A percentile compares a stretch with the other conserved stretches of the same genome.
Conservation (phyloP, 2,888 invertebrate genomes). For the Macrophya annulata region DNA sequence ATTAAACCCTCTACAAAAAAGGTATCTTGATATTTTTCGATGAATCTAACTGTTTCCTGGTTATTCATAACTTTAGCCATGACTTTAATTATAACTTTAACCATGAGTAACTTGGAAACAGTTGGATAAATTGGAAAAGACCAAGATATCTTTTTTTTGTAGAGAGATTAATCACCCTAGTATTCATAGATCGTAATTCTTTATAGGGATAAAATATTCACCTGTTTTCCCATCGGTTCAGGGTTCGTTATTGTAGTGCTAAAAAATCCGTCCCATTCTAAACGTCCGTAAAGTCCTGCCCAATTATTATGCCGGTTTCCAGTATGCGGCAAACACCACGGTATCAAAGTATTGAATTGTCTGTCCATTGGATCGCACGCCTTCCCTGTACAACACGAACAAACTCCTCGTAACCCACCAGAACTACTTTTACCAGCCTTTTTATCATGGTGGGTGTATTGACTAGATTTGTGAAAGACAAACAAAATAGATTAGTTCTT, state of each 20-base stretch:
- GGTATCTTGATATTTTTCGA: too few relatives aligned
- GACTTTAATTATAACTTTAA: too few relatives aligned
- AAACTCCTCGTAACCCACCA: slow-evolving; percentile 86
- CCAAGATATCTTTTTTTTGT: too few relatives aligned
- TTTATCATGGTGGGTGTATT: slow-evolving; percentile 82
- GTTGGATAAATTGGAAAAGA: too few relatives aligned
- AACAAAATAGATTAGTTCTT: neutral
- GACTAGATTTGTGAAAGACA: slow-evolving; percentile 70
- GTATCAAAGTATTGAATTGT: slow-evolving; percentile 92
- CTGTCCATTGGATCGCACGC: slow-evolving; percentile 87
- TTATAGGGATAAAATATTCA: slow-evolving; percentile 64
- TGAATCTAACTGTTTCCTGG: too few relatives aligned
- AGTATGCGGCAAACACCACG: slow-evolving; percentile 95
- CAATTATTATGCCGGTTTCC: slow-evolving; percentile 93
- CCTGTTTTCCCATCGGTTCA: slow-evolving; percentile 95
- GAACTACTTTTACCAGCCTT: slow-evolving; percentile 80
- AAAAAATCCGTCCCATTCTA: slow-evolving; percentile 93
- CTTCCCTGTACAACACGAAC: slow-evolving; percentile 86
- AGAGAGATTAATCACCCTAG: too few relatives aligned
- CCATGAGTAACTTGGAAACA: too few relatives aligned
- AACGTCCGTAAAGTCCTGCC: slow-evolving; percentile 91
- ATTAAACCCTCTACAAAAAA: too few relatives aligned
- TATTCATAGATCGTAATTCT: too few relatives aligned
- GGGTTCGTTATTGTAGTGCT: slow-evolving; percentile 93
- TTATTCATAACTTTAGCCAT: too few relatives aligned